Evolutionary conservation across 2,797 vertebrate species (phyloP).

Genomic region (Hylomyscus alleni): DNA sequence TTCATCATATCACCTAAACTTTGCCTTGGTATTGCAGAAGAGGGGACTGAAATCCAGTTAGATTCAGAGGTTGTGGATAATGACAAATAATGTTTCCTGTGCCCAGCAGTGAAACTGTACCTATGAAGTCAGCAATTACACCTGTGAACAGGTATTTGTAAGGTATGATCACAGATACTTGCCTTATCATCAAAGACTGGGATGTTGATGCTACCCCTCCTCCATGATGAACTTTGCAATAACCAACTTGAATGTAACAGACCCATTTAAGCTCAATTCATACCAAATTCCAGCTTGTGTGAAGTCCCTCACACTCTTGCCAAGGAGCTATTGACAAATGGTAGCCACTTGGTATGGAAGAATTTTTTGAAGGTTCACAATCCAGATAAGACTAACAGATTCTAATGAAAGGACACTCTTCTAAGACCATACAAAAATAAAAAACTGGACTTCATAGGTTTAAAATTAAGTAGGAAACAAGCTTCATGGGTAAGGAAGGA

Average conservation of each 20-base stretch:
- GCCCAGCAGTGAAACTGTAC: neutral
- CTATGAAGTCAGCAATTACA: neutral
- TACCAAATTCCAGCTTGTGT: neutral
- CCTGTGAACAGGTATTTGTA: neutral
- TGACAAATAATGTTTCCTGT: neutral
- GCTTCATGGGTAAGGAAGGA: neutral
- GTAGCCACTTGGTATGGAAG: neutral
- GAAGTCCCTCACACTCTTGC: neutral
- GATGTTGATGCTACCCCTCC: neutral
- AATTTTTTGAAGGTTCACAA: neutral
- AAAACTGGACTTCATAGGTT: neutral
- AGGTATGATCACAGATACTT: neutral
- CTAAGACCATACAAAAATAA: neutral
- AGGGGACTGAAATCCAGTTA: too few species aligned
- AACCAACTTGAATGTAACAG: neutral
- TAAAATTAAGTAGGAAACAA: neutral
- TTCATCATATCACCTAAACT: neutral
- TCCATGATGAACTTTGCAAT: neutral
- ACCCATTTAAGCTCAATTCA: neutral
- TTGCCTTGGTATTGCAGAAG: neutral
- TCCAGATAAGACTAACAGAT: neutral
- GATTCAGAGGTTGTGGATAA: neutral
- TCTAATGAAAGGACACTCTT: neutral
- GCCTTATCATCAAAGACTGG: neutral
- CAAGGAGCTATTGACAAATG: neutral